A percentile compares a stretch with the other conserved stretches of the same genome.
Evolutionary conservation across 2,113 vertebrate species (phyloP).

Genomic region (Phyllopteryx taeniolatus): DNA sequence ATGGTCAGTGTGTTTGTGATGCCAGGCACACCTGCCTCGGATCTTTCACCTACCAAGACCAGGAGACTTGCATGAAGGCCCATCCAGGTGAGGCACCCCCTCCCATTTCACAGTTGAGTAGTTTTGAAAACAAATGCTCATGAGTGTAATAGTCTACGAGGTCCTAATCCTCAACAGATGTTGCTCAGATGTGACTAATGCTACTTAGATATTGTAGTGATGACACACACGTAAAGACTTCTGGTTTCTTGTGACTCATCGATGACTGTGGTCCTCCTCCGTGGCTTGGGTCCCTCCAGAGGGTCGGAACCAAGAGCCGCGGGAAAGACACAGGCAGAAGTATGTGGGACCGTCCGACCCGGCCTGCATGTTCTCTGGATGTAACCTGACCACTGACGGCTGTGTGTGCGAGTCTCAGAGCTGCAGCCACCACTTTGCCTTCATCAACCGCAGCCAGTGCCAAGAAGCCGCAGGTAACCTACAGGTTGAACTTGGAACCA

Average conservation of each 20-base stretch:
- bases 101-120: not conserved
- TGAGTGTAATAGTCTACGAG: constrained; percentile 14
- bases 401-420: constrained; percentile 76
- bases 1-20: constrained; percentile 69
- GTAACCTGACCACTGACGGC: constrained; percentile 74
- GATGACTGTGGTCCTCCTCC: constrained; percentile 14
- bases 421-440: constrained; percentile 75
- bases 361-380: constrained; percentile 74
- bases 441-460: constrained; percentile 76
- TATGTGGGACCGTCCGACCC: constrained; percentile 68
- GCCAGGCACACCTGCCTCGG: constrained; percentile 68
- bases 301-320: constrained; percentile 56
- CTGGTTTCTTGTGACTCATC: constrained; percentile 45
- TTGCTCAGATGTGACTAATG: constrained; percentile 56
- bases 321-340: constrained; percentile 64
- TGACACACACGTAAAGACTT: constrained; percentile 53
- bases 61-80: constrained; percentile 65
- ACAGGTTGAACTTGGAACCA: constrained; percentile 16
- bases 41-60: constrained; percentile 67
- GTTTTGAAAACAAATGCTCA: constrained; percentile 4
- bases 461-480: constrained; percentile 75
- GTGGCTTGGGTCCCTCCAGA: constrained; percentile 51
- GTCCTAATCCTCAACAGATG: constrained; percentile 66
- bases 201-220: constrained; percentile 56
- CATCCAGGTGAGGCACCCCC: constrained; percentile 59